A percentile compares a stretch with the other conserved stretches of the same genome.
Evolutionary conservation across 2,113 vertebrate genomes (phyloP).

Genomic region (Struthidea cinerea): DNA sequence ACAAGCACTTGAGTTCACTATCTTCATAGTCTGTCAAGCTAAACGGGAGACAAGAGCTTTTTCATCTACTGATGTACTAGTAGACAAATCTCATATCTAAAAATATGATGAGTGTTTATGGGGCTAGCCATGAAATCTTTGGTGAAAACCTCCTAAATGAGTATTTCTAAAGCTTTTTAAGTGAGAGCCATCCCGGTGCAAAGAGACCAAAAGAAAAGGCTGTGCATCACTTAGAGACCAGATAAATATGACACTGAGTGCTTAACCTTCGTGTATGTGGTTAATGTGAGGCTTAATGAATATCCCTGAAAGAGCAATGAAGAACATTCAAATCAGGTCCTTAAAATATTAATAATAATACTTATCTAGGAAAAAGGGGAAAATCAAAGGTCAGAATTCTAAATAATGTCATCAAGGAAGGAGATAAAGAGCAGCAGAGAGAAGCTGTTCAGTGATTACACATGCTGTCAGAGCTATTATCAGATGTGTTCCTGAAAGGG

Average conservation of each 20-base stretch:
- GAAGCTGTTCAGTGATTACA: not conserved
- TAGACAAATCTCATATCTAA: not conserved
- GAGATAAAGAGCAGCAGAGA: not conserved
- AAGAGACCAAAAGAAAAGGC: not conserved
- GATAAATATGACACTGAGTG: not conserved
- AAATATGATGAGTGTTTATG: not conserved
- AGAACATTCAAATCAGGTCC: not conserved
- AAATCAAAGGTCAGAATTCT: slow-evolving; percentile 6
- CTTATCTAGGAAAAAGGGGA: not conserved
- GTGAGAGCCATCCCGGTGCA: not conserved
- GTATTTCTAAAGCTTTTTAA: not conserved
- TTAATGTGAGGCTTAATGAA: not conserved
- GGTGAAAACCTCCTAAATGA: not conserved
- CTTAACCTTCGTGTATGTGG: not conserved
- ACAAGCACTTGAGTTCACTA: not conserved
- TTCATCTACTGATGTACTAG: not conserved
- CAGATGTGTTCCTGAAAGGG: not conserved
- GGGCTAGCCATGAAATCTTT: not conserved
- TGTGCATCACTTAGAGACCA: not conserved
- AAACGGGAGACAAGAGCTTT: not conserved
- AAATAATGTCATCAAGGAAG: not conserved
- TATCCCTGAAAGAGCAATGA: not conserved
- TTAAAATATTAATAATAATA: not conserved
- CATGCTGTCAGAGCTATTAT: not conserved
- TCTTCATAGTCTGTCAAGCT: not conserved